A percentile compares a stretch with the other conserved stretches of the same genome.
phyloP scores from a whole-genome alignment of 2,797 vertebrate genomes.

The Gallinago nigripennis region DNA sequence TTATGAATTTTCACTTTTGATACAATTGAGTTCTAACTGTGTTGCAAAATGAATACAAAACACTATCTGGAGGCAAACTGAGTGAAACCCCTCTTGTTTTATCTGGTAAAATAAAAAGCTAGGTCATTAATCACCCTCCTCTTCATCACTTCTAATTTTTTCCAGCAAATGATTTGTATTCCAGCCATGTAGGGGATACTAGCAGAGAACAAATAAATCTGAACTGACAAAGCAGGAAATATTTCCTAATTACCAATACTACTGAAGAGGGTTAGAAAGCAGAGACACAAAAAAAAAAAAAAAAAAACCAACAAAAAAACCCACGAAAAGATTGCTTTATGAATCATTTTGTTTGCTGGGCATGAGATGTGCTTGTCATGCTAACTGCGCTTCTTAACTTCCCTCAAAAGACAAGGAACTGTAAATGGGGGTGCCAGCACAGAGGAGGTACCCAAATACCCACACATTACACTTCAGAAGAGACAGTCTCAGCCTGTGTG shows the following conservation, averaged over 20 bases:
- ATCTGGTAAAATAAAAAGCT: constrained; percentile 55
- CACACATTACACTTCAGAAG: not conserved
- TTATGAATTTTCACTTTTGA: constrained; percentile 68
- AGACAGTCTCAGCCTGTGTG: not conserved
- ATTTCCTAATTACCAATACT: constrained; percentile 47
- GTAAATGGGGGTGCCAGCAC: not conserved
- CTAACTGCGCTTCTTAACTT: not conserved
- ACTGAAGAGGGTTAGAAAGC: not conserved
- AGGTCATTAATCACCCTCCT: constrained; percentile 70
- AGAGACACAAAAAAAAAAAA: constrained; percentile 4
- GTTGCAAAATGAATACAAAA: constrained; percentile 70
- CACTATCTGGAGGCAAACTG: constrained; percentile 65
- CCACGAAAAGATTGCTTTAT: not conserved
- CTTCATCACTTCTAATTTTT: constrained; percentile 41
- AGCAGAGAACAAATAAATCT: constrained; percentile 55
- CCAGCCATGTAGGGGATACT: not conserved
- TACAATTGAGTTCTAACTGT: constrained; percentile 62
- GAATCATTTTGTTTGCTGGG: not conserved
- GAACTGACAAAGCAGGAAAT: constrained; percentile 61
- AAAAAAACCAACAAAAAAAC: not conserved
- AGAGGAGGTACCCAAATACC: not conserved
- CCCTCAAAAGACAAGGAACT: not conserved
- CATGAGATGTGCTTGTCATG: not conserved
- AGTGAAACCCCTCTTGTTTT: constrained; percentile 48
- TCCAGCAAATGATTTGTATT: constrained; percentile 31